A percentile compares a stretch with the other conserved stretches of the same genome.
Evolutionary conservation across 2,888 invertebrate species (phyloP).

Genomic region (Mythimna loreyi): DNA sequence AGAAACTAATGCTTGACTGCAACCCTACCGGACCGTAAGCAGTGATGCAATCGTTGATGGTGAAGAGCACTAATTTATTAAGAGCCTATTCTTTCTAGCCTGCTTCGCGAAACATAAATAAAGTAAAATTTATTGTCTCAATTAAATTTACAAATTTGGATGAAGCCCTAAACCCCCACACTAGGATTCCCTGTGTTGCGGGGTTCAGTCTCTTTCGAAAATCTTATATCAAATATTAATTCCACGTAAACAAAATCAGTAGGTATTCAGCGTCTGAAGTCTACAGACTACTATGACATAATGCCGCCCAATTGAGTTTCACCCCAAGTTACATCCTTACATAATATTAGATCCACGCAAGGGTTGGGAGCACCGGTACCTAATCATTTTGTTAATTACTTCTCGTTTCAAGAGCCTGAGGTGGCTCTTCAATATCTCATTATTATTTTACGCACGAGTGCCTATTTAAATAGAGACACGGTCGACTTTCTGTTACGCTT

Average conservation of each 20-base stretch:
- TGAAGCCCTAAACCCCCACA: too few relatives aligned
- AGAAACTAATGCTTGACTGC: too few relatives aligned
- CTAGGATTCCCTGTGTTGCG: too few relatives aligned
- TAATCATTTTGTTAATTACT: constrained; percentile 65
- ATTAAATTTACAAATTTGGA: too few relatives aligned
- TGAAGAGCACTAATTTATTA: too few relatives aligned
- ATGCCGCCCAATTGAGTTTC: constrained; percentile 29
- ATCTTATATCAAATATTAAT: neutral
- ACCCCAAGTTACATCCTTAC: constrained; percentile 44
- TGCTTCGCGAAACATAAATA: too few relatives aligned
- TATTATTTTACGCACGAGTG: constrained; percentile 62
- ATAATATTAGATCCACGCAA: constrained; percentile 41
- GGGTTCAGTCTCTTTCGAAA: too few relatives aligned
- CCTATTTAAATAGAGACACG: constrained; percentile 36
- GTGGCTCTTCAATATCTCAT: constrained; percentile 61
- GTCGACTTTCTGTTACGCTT: constrained; percentile 15
- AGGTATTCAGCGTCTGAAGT: neutral
- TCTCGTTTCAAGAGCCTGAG: constrained; percentile 44
- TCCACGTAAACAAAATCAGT: neutral
- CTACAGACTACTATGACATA: constrained; percentile 19
- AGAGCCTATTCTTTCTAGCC: too few relatives aligned
- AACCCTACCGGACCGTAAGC: too few relatives aligned
- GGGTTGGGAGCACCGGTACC: constrained; percentile 50
- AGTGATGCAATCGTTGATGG: too few relatives aligned
- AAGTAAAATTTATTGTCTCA: too few relatives aligned